Base-by-base conservation (phyloP, 2,113 vertebrate species). In the Progne subis region DNA sequence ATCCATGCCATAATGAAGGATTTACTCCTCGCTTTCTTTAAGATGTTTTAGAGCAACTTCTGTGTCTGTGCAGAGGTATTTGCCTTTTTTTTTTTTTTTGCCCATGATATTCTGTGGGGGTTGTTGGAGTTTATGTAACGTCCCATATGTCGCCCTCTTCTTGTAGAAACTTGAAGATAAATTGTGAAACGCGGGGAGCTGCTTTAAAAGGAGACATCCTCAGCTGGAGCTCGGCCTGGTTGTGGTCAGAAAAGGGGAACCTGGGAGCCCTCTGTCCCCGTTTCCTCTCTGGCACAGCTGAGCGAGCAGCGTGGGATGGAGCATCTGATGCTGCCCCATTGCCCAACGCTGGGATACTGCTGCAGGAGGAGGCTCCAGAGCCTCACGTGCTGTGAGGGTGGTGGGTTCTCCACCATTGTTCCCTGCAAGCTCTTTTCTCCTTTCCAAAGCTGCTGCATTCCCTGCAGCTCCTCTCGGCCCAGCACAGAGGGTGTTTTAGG, bases 221-320 rank as follows among this genome's bases (percentile, higher is more conserved):
- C 68, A 65, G 82, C 88, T 88, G 75, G 63, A 57, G 43, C 79
- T 31, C 0, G 0, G 34, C 43, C 47, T 87, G 32, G 46, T 50
- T 60, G 52, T 68, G 85, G 81, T 57, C 29, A 85, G 70, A 31
- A 92, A 88, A 94, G 86, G 64, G 86, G 95, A 95, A 94, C 37
- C 25, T 32, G 3, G 6, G 41, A 81, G 64, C 53, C n/a, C 26
- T 71, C 29, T 63, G 65, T 61, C 70, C 70, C 59, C 5, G 4
- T 60, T 70, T 86, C 55, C 31, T 82, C 24, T 29, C 21, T 59
- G 15, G 0, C 80, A 23, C 49, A 75, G 93, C 94, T 91, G 80
- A 74, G 65, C 4, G 46, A 91, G 91, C 80, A 77, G 57, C 2
- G 0, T 55, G 87, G 81, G 43, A 68, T 63, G 82, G 47, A 76